Evolutionary conservation across 2,113 vertebrate species (phyloP).

Genomic region (Strix uralensis): DNA sequence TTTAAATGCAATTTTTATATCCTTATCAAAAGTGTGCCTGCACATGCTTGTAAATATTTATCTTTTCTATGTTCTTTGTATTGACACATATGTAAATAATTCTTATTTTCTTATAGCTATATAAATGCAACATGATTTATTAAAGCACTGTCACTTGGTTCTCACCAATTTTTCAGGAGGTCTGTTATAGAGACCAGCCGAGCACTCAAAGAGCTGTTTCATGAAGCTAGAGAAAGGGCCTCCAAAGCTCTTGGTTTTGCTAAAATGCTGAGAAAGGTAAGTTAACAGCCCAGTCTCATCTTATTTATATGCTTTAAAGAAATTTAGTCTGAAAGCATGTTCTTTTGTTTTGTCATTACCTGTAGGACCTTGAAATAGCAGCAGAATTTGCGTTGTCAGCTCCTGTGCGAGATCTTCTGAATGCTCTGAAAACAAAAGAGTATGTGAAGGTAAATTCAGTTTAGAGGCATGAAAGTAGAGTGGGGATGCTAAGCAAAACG

Average conservation of each 20-base stretch:
- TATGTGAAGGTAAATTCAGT: constrained; percentile 85
- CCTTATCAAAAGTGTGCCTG: not conserved
- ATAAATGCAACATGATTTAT: not conserved
- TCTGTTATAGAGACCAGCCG: constrained; percentile 96
- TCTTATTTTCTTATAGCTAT: not conserved
- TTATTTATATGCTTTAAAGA: not conserved
- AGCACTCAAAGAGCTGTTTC: constrained; percentile 95
- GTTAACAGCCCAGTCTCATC: not conserved
- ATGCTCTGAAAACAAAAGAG: constrained; percentile 82
- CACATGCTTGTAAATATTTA: not conserved
- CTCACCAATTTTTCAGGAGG: constrained; percentile 74
- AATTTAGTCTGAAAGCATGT: constrained; percentile 1
- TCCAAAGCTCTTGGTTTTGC: constrained; percentile 98
- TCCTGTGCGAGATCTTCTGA: constrained; percentile 83
- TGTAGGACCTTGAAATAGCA: constrained; percentile 94
- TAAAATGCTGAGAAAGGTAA: constrained; percentile 97
- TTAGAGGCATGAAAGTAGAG: not conserved
- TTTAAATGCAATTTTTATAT: not conserved
- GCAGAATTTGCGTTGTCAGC: constrained; percentile 90
- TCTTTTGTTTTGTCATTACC: constrained; percentile 39
- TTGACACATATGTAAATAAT: not conserved
- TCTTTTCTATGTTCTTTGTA: not conserved
- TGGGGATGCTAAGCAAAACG: not conserved
- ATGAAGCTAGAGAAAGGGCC: constrained; percentile 94
- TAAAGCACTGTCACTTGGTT: not conserved